Evolutionary conservation across 2,113 vertebrate species (phyloP).

Genomic region (Talpa occidentalis): DNA sequence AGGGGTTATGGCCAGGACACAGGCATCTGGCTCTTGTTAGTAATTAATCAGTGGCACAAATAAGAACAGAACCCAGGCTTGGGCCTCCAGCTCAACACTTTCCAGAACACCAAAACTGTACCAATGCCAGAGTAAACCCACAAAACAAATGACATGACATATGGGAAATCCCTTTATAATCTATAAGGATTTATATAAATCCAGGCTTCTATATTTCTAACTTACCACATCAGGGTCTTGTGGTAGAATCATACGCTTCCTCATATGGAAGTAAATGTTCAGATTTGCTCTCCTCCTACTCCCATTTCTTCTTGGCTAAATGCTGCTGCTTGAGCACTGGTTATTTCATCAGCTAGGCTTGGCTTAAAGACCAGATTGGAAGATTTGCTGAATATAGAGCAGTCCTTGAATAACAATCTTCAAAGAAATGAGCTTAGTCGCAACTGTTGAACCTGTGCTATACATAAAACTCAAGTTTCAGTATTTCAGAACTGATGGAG

Average conservation of each 20-base stretch:
- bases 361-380: background rate
- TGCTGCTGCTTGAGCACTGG: background rate
- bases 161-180: background rate
- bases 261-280: background rate
- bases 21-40: background rate
- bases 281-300: background rate
- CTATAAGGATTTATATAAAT: no score
- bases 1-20: background rate
- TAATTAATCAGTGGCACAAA: background rate
- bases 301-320: background rate
- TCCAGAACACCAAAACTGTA: background rate
- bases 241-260: background rate
- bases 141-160: background rate
- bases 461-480: conserved; percentile 40
- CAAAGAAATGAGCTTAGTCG: conserved; percentile 56
- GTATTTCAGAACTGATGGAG: conserved; percentile 54
- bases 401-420: conserved; percentile 8
- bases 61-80: background rate
- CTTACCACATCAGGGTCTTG: background rate
- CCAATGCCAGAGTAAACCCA: background rate
- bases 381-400: background rate
- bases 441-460: conserved; percentile 60
- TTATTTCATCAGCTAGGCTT: background rate
- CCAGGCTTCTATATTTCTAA: background rate
- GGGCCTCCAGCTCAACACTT: background rate